A percentile compares a stretch with the other conserved stretches of the same genome.
phyloP scores from a whole-genome alignment of 2,888 invertebrate species.

The Slavum lentiscoides region DNA sequence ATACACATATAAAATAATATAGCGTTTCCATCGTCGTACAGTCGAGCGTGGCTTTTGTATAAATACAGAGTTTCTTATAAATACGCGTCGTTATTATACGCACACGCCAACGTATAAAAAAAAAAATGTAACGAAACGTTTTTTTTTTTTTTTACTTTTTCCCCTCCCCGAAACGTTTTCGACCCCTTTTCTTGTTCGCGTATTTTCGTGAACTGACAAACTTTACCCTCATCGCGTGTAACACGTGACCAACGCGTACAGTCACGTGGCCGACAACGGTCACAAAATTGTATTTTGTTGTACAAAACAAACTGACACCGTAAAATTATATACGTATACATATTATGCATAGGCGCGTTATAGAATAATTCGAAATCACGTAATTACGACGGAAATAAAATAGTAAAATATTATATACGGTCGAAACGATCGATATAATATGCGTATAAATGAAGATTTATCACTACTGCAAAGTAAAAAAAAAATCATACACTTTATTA shows the following conservation, averaged over 20 bases:
- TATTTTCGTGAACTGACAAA: background rate
- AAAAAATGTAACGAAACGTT: background rate
- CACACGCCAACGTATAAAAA: background rate
- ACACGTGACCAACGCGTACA: background rate
- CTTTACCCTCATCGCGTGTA: background rate
- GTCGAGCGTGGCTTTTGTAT: too few species aligned
- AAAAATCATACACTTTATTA: too few species aligned
- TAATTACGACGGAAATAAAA: too few species aligned
- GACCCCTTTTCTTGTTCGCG: background rate
- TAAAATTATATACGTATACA: background rate
- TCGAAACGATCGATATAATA: too few species aligned
- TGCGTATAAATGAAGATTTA: too few species aligned
- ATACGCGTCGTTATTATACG: background rate
- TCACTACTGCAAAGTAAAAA: too few species aligned
- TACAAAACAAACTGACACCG: background rate
- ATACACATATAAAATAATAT: too few species aligned
- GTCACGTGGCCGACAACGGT: conserved; percentile 5
- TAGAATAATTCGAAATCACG: background rate
- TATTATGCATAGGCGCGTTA: too few species aligned
- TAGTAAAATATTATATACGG: too few species aligned
- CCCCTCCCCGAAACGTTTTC: background rate
- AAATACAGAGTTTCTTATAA: too few species aligned
- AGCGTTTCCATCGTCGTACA: too few species aligned
- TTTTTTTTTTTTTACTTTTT: too few species aligned
- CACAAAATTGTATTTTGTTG: background rate